Evolutionary conservation across 2,113 vertebrate species (phyloP), one percentile per base, ranked within the genome.

Genomic region (Pleuronectes platessa): DNA sequence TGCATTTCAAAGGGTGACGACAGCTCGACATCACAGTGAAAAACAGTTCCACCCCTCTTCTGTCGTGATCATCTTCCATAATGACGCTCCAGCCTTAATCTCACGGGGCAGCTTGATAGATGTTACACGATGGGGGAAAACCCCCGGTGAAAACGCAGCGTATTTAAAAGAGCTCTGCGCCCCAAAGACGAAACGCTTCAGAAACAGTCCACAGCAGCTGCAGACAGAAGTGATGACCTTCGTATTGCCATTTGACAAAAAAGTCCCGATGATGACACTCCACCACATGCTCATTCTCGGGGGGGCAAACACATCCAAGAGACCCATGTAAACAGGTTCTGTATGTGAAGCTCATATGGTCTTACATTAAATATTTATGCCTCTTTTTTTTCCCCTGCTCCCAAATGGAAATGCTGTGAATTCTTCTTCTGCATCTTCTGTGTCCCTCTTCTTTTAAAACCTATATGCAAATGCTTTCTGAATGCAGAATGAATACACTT

Each of bases 61-160:
- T 79, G 53, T 80, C 69, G 42, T 72, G 70, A 84, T 85, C 55
- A 78, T 81, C 68, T 42, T 67, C 68, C n/a, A 27, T 80, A 83
- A 86, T 79, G 58, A 70, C 53, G 63, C 54, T 76, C 49, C 47
- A 76, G 64, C 35, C 23, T 42, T 54, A 51, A 70, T 84, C 74
- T 61, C 31, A 7, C 3, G 20, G 54, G 63, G 40, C 4, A 37
- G 56, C 69, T 78, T 77, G 74, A 81, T 45, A 59, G 62, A 68
- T 76, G 59, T 64, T 37, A 20, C 10, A 61, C 31, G 21, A 56
- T 64, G 55, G 73, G 73, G 54, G 20, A n/a, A 83, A 71, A 66
- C 70, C 63, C 73, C 26, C 59, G 73, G 69, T 66, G 61, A 80
- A 87, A 88, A 64, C 26, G 5, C 23, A 56, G 20, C 55, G 8